A percentile compares a stretch with the other conserved stretches of the same genome.
Conservation (phyloP, 2,797 vertebrate species). For the Enteromius trimaculatus region DNA sequence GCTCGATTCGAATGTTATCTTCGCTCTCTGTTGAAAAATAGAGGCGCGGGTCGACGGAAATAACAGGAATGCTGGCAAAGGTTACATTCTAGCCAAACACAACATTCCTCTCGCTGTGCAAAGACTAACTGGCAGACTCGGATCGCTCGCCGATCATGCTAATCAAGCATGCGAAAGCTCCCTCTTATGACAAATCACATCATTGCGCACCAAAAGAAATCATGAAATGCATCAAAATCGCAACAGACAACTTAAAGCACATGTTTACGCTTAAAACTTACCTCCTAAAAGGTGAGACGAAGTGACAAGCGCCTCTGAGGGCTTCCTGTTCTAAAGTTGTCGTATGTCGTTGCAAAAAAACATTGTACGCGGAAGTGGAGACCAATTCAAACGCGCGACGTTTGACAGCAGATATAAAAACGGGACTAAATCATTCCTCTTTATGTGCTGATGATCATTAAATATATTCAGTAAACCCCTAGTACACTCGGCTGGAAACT, state of each 20-base stretch:
- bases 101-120: slow-evolving; percentile 63
- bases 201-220: background rate
- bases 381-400: slow-evolving; percentile 55
- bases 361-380: slow-evolving; percentile 79
- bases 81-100: slow-evolving; percentile 57
- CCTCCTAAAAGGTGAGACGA: slow-evolving; percentile 56
- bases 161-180: slow-evolving; percentile 53
- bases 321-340: slow-evolving; percentile 78
- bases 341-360: slow-evolving; percentile 73
- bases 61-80: slow-evolving; percentile 7
- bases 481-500: background rate
- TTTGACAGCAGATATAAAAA: slow-evolving; percentile 28
- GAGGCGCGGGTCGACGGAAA: background rate
- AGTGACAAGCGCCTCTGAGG: slow-evolving; percentile 60
- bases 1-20: background rate
- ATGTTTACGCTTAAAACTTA: slow-evolving; percentile 54
- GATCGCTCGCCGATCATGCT: slow-evolving; percentile 43
- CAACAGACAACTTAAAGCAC: background rate
- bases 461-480: background rate
- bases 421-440: slow-evolving; percentile 14
- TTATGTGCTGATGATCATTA: background rate
- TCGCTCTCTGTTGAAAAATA: background rate
- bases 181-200: slow-evolving; percentile 28
- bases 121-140: slow-evolving; percentile 40
- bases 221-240: background rate